phyloP scores from a whole-genome alignment of 2,113 vertebrate species.

The Eretmochelys imbricata region DNA sequence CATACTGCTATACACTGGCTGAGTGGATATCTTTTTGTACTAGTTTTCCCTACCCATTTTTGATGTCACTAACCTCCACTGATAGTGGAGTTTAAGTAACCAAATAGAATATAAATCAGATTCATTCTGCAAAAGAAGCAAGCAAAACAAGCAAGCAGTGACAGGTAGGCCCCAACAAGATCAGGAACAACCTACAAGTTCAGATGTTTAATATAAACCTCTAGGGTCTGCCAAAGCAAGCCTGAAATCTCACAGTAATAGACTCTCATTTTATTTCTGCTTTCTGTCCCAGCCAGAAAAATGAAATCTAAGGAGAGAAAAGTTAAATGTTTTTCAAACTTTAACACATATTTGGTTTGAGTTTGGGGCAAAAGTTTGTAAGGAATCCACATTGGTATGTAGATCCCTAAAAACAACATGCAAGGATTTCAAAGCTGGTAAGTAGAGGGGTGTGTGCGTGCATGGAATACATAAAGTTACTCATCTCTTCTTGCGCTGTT shows the following conservation, averaged over 20 bases:
- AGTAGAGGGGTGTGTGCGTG: not conserved
- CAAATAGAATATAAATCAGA: not conserved
- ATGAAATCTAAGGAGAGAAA: not conserved
- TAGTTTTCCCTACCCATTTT: not conserved
- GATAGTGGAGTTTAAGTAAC: not conserved
- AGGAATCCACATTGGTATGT: not conserved
- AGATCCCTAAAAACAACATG: not conserved
- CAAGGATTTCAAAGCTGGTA: not conserved
- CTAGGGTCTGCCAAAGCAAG: not conserved
- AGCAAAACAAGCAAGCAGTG: not conserved
- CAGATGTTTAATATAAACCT: not conserved
- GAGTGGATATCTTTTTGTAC: not conserved
- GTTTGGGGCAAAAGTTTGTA: too few relatives aligned
- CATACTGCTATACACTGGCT: not conserved
- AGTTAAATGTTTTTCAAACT: conserved; percentile 17
- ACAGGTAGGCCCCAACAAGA: not conserved
- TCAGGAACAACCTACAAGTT: not conserved
- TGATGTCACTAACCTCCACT: not conserved
- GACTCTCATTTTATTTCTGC: not conserved
- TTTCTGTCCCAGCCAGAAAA: not conserved
- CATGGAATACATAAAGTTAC: not conserved
- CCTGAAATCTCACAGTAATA: not conserved
- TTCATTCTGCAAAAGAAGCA: not conserved
- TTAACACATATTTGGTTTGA: not conserved
- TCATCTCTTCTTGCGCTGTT: not conserved